Percentiles rank a stretch among this genome's conserved stretches.
Evolutionary conservation across 2,888 invertebrate species (phyloP).

Genomic region (Ischnus inquisitorius): DNA sequence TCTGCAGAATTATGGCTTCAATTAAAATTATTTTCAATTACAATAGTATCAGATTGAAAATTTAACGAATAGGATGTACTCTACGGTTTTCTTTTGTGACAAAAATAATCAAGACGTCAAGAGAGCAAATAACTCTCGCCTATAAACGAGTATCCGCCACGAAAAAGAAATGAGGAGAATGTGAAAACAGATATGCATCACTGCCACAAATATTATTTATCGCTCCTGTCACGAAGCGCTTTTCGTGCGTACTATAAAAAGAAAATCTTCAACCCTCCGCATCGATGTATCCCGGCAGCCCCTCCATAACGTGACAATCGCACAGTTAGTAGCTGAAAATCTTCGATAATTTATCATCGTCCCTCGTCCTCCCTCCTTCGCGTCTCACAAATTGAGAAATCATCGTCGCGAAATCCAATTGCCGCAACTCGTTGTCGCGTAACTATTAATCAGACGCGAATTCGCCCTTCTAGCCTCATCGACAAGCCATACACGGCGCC

Average conservation of each 20-base stretch:
- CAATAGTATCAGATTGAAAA: no score
- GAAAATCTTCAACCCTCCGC: not conserved
- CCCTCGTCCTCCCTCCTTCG: not conserved
- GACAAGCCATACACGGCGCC: no score
- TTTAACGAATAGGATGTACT: no score
- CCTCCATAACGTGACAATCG: constrained; percentile 42
- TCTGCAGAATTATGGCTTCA: no score
- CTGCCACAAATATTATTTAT: constrained; percentile 43
- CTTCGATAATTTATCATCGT: constrained; percentile 48
- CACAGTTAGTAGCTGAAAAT: constrained; percentile 46
- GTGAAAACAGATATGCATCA: not conserved
- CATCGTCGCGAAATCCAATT: constrained; percentile 18
- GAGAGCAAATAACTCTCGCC: not conserved
- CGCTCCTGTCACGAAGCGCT: constrained; percentile 43
- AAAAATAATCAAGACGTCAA: no score
- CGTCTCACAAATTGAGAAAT: constrained; percentile 30
- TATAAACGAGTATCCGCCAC: not conserved
- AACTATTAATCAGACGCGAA: constrained; percentile 46
- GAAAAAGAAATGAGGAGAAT: not conserved
- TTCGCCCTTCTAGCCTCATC: no score
- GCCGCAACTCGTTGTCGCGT: not conserved
- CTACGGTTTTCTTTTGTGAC: no score
- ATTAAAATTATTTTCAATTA: no score
- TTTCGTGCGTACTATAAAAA: constrained; percentile 13
- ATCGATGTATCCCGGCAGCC: not conserved